Conservation (phyloP, 2,888 invertebrate species). For the Parnassius smintheus region DNA sequence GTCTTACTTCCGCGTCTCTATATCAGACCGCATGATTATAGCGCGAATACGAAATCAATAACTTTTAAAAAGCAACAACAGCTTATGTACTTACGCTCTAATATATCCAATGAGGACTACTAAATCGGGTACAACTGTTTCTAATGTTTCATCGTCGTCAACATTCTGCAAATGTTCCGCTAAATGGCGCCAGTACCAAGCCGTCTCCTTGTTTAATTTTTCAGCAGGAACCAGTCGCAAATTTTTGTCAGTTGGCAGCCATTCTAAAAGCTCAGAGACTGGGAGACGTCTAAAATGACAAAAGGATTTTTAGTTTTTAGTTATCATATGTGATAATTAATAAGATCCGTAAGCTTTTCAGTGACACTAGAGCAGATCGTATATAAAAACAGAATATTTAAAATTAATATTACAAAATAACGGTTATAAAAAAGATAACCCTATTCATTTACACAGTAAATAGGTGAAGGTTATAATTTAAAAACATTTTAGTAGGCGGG, state of each 20-base stretch:
- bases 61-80: too few species aligned
- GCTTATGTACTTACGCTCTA: conserved; percentile 77
- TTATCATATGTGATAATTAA: conserved; percentile 1
- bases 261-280: conserved; percentile 72
- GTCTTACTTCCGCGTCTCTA: too few species aligned
- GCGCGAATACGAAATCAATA: too few species aligned
- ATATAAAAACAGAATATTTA: too few species aligned
- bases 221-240: conserved; percentile 70
- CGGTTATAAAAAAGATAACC: too few species aligned
- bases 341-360: too few species aligned
- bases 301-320: background rate
- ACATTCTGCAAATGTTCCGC: conserved; percentile 69
- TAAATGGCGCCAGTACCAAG: conserved; percentile 78
- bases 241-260: conserved; percentile 68
- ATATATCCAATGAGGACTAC: conserved; percentile 87
- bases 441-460: too few species aligned
- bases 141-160: conserved; percentile 79
- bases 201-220: conserved; percentile 70
- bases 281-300: conserved; percentile 58
- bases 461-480: too few species aligned
- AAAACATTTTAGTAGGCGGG: too few species aligned
- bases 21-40: too few species aligned
- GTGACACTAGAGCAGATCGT: too few species aligned
- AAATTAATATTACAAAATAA: too few species aligned
- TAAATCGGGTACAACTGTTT: conserved; percentile 85